Conservation (phyloP, 1,140 invertebrate species). For the Stegodyphus dumicola region DNA sequence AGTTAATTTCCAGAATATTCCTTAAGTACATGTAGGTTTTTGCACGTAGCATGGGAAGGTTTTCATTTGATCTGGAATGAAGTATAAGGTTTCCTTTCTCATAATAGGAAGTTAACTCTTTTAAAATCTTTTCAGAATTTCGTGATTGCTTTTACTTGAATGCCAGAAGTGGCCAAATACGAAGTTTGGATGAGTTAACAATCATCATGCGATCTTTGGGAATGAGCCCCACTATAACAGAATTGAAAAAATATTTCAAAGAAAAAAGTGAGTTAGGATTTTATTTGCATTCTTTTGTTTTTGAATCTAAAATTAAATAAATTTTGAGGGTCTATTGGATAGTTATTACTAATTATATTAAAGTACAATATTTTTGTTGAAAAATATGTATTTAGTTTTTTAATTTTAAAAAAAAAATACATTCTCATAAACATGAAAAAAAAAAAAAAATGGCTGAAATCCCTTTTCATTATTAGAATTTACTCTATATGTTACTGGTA, state of each 20-base stretch:
- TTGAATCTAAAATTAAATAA: not conserved
- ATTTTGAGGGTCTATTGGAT: too few relatives aligned
- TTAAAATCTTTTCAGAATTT: conserved; percentile 63
- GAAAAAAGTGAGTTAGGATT: conserved; percentile 75
- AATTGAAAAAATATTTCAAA: conserved; percentile 86
- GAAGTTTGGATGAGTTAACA: conserved; percentile 87
- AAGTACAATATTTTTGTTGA: too few relatives aligned
- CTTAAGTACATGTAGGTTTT: not conserved
- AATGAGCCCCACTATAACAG: conserved; percentile 90
- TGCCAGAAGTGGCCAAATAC: conserved; percentile 86
- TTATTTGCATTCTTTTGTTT: conserved; percentile 32
- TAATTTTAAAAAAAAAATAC: too few relatives aligned
- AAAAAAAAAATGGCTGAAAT: too few relatives aligned
- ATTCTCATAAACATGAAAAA: too few relatives aligned
- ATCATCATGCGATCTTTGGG: conserved; percentile 94
- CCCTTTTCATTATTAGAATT: too few relatives aligned
- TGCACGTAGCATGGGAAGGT: not conserved
- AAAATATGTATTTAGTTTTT: too few relatives aligned
- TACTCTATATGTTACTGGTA: too few relatives aligned
- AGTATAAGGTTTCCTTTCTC: not conserved
- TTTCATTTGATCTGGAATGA: not conserved
- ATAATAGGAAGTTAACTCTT: conserved; percentile 1
- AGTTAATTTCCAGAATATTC: not conserved
- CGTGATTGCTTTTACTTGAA: conserved; percentile 74
- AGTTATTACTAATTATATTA: too few relatives aligned